phyloP scores from a whole-genome alignment of 1,140 invertebrate genomes.

The Diachasma alloeum region DNA sequence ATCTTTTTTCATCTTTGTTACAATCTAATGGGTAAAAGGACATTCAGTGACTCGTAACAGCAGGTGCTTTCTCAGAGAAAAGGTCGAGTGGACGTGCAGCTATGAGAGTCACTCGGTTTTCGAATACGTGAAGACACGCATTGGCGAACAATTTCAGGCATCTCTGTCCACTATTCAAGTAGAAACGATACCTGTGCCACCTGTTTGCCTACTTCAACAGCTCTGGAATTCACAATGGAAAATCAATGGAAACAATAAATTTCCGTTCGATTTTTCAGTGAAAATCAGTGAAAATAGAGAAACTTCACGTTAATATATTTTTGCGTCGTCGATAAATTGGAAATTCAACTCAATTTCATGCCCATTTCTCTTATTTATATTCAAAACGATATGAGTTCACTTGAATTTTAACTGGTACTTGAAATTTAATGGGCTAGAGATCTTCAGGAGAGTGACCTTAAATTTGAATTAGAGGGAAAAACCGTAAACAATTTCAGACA shows the following conservation, averaged over 20 bases:
- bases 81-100: background rate
- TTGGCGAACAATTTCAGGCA: background rate
- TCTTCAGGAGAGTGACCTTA: too few species aligned
- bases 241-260: too few species aligned
- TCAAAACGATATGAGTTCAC: too few species aligned
- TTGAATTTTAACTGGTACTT: too few species aligned
- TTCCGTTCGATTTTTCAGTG: too few species aligned
- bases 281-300: too few species aligned
- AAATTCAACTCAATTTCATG: too few species aligned
- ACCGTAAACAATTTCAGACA: background rate
- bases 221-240: background rate
- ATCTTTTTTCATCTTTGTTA: background rate
- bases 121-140: background rate
- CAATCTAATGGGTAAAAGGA: background rate
- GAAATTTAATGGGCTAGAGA: too few species aligned
- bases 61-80: constrained; percentile 2
- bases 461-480: too few species aligned
- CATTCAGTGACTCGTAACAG: background rate
- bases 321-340: too few species aligned
- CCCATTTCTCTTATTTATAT: too few species aligned
- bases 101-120: background rate
- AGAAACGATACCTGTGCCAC: background rate
- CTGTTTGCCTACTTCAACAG: background rate
- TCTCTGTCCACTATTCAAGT: background rate
- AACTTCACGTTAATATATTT: too few species aligned